These are phyloP conservation scores for Echinometra lucunter DNA, from an alignment of 53 echinoderm and acorn worm genomes.

Conservation along the genomic window DNA sequence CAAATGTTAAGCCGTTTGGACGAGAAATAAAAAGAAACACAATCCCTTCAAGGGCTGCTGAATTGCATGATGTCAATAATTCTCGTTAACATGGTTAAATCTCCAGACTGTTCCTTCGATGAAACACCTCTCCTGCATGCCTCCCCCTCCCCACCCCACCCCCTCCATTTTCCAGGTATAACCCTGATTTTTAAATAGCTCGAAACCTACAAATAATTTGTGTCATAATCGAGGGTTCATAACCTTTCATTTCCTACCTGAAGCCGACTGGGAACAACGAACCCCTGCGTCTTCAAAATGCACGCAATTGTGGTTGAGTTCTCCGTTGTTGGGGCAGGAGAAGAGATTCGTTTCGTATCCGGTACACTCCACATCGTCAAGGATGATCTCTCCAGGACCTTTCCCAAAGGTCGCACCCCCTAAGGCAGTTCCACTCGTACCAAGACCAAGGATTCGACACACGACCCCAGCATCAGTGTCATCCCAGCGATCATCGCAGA, in stretches of 20 bases:
- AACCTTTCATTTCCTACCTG: background rate
- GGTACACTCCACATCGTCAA: constrained; percentile 70
- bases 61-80: no score
- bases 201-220: no score
- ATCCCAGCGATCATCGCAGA: constrained; percentile 77
- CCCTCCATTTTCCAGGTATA: no score
- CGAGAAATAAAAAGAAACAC: no score
- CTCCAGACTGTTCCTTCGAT: no score
- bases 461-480: constrained; percentile 71
- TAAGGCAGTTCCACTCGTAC: constrained; percentile 49
- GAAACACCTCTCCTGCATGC: no score
- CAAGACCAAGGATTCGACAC: constrained; percentile 74
- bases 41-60: no score
- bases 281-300: constrained; percentile 77
- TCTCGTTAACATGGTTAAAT: no score
- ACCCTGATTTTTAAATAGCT: no score
- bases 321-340: constrained; percentile 50
- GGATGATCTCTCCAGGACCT: constrained; percentile 66
- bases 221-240: no score
- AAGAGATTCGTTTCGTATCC: constrained; percentile 62
- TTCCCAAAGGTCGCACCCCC: constrained; percentile 71
- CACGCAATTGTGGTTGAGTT: constrained; percentile 68
- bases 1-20: no score
- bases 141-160: no score
- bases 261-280: background rate